These are phyloP conservation scores for Epinephelus cyanopodus DNA, from an alignment of 2,113 vertebrate genomes.

Conservation along the genomic window DNA sequence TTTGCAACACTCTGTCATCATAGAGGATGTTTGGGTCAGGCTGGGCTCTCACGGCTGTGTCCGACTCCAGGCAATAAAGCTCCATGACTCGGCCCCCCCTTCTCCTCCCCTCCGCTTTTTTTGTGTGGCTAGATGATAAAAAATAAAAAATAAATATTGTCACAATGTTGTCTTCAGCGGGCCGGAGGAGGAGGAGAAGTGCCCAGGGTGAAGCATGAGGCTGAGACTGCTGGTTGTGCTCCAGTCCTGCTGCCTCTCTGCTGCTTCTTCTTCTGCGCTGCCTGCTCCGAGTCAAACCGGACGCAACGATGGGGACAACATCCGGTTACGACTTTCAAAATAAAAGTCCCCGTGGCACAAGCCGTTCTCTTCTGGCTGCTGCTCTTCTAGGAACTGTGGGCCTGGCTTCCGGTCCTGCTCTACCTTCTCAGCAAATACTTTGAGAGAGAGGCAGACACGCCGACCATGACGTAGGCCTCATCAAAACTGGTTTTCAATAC, in stretches of 20 bases:
- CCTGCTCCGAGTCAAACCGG: not conserved
- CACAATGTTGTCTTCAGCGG: constrained; percentile 64
- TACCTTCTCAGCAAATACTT: not conserved
- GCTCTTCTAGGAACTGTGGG: not conserved
- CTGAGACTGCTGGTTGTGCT: constrained; percentile 62
- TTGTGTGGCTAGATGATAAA: constrained; percentile 34
- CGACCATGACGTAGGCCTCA: constrained; percentile 19
- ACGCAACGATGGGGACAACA: not conserved
- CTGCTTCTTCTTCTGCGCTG: constrained; percentile 50
- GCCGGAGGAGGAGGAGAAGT: constrained; percentile 57
- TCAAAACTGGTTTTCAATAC: not conserved
- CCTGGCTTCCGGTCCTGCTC: constrained; percentile 5
- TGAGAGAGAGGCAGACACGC: constrained; percentile 18
- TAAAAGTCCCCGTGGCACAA: constrained; percentile 14
- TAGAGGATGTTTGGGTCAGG: constrained; percentile 90
- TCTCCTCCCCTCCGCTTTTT: constrained; percentile 38
- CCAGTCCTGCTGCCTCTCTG: constrained; percentile 71
- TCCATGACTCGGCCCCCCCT: constrained; percentile 86
- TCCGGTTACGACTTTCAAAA: constrained; percentile 23
- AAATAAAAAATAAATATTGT: constrained; percentile 65
- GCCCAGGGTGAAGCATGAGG: constrained; percentile 79
- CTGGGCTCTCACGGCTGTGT: constrained; percentile 88
- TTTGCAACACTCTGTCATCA: constrained; percentile 93
- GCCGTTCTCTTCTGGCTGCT: rapidly evolving
- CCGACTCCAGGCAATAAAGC: constrained; percentile 92